Conservation (phyloP, 1,140 invertebrate species). For the Trinorchestia longiramus region DNA sequence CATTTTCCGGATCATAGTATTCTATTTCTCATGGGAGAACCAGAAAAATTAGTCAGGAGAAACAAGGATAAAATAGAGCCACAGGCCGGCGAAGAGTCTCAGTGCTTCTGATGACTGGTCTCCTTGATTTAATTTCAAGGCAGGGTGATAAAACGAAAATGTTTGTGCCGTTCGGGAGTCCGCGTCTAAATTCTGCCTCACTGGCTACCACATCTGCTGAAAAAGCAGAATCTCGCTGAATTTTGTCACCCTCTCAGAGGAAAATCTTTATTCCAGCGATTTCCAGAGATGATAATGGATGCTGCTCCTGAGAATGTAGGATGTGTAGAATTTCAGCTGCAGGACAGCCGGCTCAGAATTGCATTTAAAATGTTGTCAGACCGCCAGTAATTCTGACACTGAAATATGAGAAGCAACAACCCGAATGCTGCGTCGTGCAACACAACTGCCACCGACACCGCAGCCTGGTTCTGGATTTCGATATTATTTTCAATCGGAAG, state of each 20-base stretch:
- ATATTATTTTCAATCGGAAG: neutral
- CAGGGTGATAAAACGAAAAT: slow-evolving; percentile 1
- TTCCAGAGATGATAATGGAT: neutral
- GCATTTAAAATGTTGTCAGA: neutral
- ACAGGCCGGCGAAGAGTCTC: neutral
- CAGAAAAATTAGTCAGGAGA: neutral
- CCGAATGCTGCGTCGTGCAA: neutral
- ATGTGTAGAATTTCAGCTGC: neutral
- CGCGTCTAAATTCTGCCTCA: neutral
- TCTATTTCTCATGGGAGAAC: neutral
- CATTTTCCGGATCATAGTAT: neutral
- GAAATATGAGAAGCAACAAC: neutral
- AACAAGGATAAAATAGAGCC: neutral
- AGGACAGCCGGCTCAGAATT: neutral
- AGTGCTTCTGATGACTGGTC: neutral
- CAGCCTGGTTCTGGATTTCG: neutral
- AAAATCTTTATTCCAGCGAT: neutral
- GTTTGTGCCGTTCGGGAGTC: neutral
- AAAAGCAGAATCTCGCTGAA: neutral
- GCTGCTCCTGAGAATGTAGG: neutral
- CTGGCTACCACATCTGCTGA: neutral
- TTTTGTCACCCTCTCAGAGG: neutral
- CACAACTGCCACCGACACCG: no score
- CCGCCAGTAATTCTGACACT: neutral
- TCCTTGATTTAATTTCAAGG: neutral